A percentile compares a stretch with the other conserved stretches of the same genome.
Conservation (phyloP, 2,797 vertebrate species). For the Glossophaga mutica region DNA sequence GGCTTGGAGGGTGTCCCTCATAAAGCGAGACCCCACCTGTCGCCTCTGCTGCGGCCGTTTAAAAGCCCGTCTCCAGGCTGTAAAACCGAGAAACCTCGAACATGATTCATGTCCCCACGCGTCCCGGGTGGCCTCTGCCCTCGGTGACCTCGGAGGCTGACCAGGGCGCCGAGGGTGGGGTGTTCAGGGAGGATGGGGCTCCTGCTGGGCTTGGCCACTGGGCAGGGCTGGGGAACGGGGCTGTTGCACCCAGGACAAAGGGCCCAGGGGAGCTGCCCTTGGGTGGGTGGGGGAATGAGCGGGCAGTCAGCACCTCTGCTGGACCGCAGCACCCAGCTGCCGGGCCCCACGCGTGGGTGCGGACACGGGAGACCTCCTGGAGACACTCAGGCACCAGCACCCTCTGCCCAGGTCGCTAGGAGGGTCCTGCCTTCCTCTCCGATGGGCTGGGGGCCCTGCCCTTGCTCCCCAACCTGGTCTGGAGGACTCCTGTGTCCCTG, state of each 20-base stretch:
- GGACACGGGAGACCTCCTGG: rapidly evolving
- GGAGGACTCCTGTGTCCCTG: neutral
- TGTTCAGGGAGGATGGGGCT: neutral
- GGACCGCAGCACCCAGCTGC: rapidly evolving
- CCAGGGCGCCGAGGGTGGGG: neutral
- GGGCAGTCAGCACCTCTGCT: neutral
- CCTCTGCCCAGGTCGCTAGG: rapidly evolving
- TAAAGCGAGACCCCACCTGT: neutral
- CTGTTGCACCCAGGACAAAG: rapidly evolving
- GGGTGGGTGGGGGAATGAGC: neutral
- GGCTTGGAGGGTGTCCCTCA: neutral
- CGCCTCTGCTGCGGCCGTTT: neutral
- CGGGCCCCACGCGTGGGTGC: rapidly evolving
- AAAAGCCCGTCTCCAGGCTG: constrained; percentile 2
- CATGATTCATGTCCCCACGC: neutral
- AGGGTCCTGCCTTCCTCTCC: neutral
- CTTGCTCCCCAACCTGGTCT: neutral
- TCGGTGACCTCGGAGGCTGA: neutral
- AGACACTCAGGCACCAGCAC: rapidly evolving
- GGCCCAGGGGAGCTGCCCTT: no score
- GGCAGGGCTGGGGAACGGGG: neutral
- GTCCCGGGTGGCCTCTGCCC: neutral
- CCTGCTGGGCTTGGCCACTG: neutral
- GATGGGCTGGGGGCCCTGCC: neutral
- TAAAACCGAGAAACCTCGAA: constrained; percentile 38